Base-by-base conservation (phyloP, 2,888 invertebrate species). In the Troides oblongomaculatus region DNA sequence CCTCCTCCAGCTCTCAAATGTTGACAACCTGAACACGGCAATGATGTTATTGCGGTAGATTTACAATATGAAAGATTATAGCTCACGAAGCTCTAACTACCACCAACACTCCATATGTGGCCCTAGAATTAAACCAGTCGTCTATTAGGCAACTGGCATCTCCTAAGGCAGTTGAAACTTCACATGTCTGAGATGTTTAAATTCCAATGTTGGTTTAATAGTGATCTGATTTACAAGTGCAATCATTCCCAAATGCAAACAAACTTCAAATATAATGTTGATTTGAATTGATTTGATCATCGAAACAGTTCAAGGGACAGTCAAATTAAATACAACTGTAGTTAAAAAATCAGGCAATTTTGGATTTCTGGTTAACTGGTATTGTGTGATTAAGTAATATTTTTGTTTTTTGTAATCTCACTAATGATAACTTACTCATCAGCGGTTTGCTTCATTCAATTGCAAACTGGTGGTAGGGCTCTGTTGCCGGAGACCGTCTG, bases 351-450 rank as follows among this genome's bases (percentile, higher is more conserved):
- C 66, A 58, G 63, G 59, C 66, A 66, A 56, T 53, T 25, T 58
- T 18, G 50, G 18, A 62, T 56, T 65, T 30, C 50, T 43, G 58
- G 53, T 53, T 53, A 60, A 60, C 7, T 39, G 30, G 62, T 69
- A 57, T 62, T 62, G 25, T 62, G 25, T 62, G 56, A 46, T 64
- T 30, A 53, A 14, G 53, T 39, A 14, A 60, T 63, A 66, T 65
- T 57, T 60, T 23, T 66, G 61, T 21, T 39, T 66, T 60, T 77
- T 73, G 83, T 83, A 89, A 89, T 90, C 87, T 90, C 88, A 88
- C 85, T 86, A 83, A 85, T 85, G 86, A 87, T 88, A 87, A 88
- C 85, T 84, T 74, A 64, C 76, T 77, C 74, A 79, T 80, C 79
- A 80, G 75, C 71, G 46, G 74, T 77, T 78, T 58, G 56, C 77